Evolutionary conservation across 2,797 vertebrate genomes (phyloP).

Genomic region (Pelochelys cantorii): DNA sequence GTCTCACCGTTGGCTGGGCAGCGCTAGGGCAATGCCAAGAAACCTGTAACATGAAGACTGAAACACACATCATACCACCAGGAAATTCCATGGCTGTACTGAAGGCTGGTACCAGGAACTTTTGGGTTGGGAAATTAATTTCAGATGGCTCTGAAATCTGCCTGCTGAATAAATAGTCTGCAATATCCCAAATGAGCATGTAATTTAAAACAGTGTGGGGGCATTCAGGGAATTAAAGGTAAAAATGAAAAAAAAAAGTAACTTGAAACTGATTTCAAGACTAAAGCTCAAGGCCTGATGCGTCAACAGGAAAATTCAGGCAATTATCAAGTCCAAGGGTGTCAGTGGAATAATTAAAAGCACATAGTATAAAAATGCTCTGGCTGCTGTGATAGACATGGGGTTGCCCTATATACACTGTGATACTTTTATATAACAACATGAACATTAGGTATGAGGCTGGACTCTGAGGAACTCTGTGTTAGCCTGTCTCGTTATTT

Average conservation of each 20-base stretch:
- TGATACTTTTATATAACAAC: constrained; percentile 36
- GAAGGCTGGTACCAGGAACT: constrained; percentile 78
- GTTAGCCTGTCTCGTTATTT: not conserved
- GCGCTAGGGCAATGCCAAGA: constrained; percentile 47
- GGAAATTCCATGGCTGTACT: constrained; percentile 73
- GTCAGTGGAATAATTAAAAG: constrained; percentile 64
- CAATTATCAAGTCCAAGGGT: constrained; percentile 57
- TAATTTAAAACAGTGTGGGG: constrained; percentile 71
- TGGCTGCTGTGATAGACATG: not conserved
- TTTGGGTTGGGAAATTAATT: constrained; percentile 73
- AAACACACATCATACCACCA: constrained; percentile 10
- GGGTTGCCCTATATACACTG: constrained; percentile 1
- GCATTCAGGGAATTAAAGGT: constrained; percentile 55
- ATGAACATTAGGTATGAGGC: constrained; percentile 1
- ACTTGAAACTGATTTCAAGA: constrained; percentile 54
- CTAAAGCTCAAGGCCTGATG: constrained; percentile 35
- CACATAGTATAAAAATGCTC: not conserved
- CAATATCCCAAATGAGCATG: constrained; percentile 54
- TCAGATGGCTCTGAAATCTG: constrained; percentile 75
- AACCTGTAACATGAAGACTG: constrained; percentile 54
- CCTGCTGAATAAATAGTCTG: constrained; percentile 73
- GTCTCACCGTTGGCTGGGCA: not conserved
- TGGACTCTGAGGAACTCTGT: constrained; percentile 17
- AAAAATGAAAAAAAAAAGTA: constrained; percentile 29
- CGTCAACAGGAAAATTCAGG: constrained; percentile 67